Evolutionary conservation across 2,113 vertebrate genomes (phyloP).

Genomic region (Arvicanthis niloticus): DNA sequence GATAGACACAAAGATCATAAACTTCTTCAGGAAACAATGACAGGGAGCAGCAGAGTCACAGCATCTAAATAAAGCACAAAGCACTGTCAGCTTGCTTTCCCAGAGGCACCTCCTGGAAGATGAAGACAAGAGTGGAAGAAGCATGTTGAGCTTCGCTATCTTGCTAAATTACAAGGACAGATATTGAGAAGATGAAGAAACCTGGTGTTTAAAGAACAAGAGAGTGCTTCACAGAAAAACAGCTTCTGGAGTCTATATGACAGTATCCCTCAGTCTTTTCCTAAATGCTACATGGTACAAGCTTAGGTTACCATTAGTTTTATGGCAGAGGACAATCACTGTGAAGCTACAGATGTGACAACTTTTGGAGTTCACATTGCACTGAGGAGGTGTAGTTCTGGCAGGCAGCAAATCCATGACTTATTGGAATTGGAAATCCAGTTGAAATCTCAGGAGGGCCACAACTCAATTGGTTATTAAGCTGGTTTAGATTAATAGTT

Average conservation of each 20-base stretch:
- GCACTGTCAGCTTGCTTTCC: not conserved
- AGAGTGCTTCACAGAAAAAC: not conserved
- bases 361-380: not conserved
- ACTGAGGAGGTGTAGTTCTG: not conserved
- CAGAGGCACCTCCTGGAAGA: not conserved
- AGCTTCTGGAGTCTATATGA: not conserved
- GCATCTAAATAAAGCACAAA: constrained; percentile 33
- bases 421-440: not conserved
- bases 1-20: not conserved
- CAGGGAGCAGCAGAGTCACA: constrained; percentile 48
- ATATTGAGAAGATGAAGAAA: not conserved
- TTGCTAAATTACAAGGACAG: not conserved
- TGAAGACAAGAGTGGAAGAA: not conserved
- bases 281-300: not conserved
- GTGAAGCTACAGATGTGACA: not conserved
- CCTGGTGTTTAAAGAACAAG: not conserved
- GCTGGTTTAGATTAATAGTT: not conserved
- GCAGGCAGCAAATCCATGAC: not conserved
- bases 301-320: not conserved
- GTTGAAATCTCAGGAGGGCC: not conserved
- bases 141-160: not conserved
- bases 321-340: not conserved
- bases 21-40: not conserved
- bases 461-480: not conserved
- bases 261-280: not conserved